Evolutionary conservation across 2,888 invertebrate species (phyloP).

Genomic region (Leucania comma): DNA sequence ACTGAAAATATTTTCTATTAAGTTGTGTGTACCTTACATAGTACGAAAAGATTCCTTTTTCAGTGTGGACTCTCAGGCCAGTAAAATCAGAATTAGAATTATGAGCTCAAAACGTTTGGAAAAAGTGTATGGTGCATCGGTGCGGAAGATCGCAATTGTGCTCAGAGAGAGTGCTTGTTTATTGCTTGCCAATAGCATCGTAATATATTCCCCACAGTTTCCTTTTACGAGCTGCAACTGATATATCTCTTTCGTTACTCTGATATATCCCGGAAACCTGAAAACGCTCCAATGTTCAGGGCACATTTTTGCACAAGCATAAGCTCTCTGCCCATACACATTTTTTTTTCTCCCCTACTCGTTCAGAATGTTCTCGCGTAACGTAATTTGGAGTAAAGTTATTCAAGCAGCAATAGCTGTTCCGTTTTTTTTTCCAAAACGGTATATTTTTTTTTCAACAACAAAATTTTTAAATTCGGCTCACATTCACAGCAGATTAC

Average conservation of each 20-base stretch:
- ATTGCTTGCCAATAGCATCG: slow-evolving; percentile 23
- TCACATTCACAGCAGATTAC: too few species aligned
- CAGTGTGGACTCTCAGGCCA: background rate
- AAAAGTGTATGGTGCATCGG: background rate
- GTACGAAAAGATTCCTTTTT: background rate
- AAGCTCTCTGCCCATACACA: too few species aligned
- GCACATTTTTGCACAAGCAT: too few species aligned
- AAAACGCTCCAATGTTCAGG: too few species aligned
- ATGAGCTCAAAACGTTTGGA: slow-evolving; percentile 2
- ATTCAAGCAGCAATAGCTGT: too few species aligned
- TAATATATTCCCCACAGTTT: slow-evolving; percentile 39
- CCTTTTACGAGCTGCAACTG: slow-evolving; percentile 45
- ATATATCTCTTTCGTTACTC: slow-evolving; percentile 18
- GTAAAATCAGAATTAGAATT: background rate
- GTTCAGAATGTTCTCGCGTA: too few species aligned
- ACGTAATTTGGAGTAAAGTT: too few species aligned
- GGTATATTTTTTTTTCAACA: too few species aligned
- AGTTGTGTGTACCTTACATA: slow-evolving; percentile 6
- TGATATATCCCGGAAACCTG: too few species aligned
- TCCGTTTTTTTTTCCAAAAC: too few species aligned
- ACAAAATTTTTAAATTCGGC: too few species aligned
- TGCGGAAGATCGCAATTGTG: slow-evolving; percentile 17
- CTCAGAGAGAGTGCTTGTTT: slow-evolving; percentile 45
- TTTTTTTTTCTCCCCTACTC: too few species aligned
- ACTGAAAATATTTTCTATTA: slow-evolving; percentile 30